Evolutionary conservation across 2,113 vertebrate species (phyloP).

Genomic region (Megaptera novaeangliae): DNA sequence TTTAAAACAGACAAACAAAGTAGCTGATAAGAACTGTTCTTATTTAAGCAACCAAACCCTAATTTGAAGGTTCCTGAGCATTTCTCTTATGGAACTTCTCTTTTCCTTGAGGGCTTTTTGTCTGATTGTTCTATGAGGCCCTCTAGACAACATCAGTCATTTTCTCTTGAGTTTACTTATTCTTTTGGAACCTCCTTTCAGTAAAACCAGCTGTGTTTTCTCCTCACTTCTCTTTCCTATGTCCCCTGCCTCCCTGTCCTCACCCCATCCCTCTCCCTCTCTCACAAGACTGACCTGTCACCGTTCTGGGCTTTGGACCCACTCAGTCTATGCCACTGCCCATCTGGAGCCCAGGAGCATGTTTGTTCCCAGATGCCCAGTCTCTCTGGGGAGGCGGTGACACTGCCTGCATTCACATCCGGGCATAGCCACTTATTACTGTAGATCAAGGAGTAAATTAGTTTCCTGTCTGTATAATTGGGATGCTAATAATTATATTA

Average conservation of each 20-base stretch:
- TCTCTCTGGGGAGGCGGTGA: not conserved
- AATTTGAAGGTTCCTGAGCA: not conserved
- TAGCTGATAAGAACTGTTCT: not conserved
- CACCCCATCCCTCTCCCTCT: not conserved
- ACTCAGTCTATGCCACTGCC: not conserved
- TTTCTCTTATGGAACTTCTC: not conserved
- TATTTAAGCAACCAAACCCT: not conserved
- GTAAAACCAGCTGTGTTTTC: not conserved
- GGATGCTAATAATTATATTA: not conserved
- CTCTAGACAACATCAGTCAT: not conserved
- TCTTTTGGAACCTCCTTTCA: not conserved
- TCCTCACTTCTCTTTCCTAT: not conserved
- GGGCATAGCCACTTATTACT: accelerated
- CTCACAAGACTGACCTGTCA: not conserved
- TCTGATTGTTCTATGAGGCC: not conserved
- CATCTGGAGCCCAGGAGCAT: not conserved
- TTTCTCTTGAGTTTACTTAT: not conserved
- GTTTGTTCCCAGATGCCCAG: no score
- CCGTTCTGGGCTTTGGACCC: not conserved
- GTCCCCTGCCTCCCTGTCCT: not conserved
- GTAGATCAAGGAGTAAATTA: not conserved
- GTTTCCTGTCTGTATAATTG: not conserved
- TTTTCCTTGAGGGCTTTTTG: not conserved
- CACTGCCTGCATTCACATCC: not conserved
- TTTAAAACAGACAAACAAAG: not conserved